A percentile compares a stretch with the other conserved stretches of the same genome.
phyloP scores from a whole-genome alignment of 2,888 invertebrate genomes.

The Zootermopsis nevadensis region DNA sequence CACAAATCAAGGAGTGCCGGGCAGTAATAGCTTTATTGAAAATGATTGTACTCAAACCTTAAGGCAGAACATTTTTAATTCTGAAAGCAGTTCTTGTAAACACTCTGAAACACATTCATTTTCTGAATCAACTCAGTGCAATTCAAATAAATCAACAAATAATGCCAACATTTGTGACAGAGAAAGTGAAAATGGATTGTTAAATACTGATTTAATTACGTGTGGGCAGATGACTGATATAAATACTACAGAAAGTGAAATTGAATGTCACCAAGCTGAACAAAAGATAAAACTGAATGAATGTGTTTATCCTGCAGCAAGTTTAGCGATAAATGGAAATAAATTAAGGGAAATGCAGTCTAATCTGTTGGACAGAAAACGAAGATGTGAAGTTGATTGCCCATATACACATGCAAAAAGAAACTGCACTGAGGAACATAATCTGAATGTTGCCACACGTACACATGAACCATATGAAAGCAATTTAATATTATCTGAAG shows the following conservation, averaged over 20 bases:
- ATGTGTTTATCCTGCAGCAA: too few species aligned
- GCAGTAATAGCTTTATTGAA: too few species aligned
- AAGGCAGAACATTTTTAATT: too few species aligned
- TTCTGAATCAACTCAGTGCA: not conserved
- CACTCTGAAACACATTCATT: too few species aligned
- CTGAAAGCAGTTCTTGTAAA: too few species aligned
- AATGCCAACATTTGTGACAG: not conserved
- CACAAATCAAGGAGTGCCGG: too few species aligned
- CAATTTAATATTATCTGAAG: not conserved
- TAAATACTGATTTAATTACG: not conserved
- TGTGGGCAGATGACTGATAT: not conserved
- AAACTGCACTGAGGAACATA: not conserved
- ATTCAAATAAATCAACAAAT: not conserved
- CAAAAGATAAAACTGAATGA: too few species aligned
- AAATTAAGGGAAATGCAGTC: not conserved
- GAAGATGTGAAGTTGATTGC: not conserved
- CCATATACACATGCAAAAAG: not conserved
- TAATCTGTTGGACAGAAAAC: not conserved
- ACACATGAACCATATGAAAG: not conserved
- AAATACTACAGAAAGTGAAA: not conserved
- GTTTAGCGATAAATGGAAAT: too few species aligned
- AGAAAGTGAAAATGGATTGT: not conserved
- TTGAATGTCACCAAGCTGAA: not conserved
- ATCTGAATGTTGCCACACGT: not conserved
- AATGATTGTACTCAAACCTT: too few species aligned